Conservation (phyloP, 92 coral and sea anemone genomes). For the Epizoanthus scotinus region DNA sequence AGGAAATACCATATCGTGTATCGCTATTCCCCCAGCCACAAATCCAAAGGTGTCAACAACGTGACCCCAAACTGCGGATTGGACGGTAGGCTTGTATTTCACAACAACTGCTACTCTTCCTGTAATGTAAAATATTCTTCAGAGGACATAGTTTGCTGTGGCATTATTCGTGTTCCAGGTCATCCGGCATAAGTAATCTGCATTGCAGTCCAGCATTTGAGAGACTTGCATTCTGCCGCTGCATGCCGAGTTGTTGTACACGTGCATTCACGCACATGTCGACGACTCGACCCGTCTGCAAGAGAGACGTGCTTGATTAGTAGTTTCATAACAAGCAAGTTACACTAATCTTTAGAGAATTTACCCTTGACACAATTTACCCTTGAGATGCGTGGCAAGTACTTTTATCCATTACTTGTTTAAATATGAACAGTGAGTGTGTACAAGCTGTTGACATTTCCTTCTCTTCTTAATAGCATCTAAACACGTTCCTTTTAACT, state of each 20-base stretch:
- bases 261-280: constrained; percentile 43
- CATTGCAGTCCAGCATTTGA: constrained; percentile 7
- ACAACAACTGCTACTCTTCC: constrained; percentile 35
- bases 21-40: constrained; percentile 58
- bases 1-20: constrained; percentile 81
- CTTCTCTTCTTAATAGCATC: neutral
- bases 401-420: no score
- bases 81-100: constrained; percentile 60
- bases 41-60: constrained; percentile 34
- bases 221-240: neutral
- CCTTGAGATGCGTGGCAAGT: no score
- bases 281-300: neutral
- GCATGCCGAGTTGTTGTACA: neutral
- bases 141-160: neutral
- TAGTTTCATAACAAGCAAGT: neutral
- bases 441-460: constrained; percentile 12
- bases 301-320: neutral
- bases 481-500: constrained; percentile 10
- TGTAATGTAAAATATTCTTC: neutral
- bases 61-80: constrained; percentile 67
- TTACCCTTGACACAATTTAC: no score
- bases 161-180: neutral
- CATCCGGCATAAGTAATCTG: neutral
- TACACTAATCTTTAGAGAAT: neutral
- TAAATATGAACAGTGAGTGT: neutral